phyloP scores from a whole-genome alignment of 1,140 invertebrate species.

The Tyrophagus putrescentiae region DNA sequence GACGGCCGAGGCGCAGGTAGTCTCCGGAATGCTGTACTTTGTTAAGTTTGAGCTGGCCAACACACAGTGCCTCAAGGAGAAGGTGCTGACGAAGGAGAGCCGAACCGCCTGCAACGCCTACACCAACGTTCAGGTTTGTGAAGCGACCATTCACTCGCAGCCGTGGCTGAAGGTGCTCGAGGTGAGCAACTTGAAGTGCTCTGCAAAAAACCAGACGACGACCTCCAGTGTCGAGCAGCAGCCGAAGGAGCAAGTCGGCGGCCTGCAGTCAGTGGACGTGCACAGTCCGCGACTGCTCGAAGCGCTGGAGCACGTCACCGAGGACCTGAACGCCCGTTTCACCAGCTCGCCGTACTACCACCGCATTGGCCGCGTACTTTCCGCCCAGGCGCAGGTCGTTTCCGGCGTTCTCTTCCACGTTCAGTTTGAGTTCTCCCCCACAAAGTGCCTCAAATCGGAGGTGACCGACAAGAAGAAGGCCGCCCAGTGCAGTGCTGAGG shows the following conservation, averaged over 20 bases:
- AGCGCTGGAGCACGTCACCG: neutral
- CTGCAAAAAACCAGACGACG: no score
- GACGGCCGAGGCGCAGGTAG: neutral
- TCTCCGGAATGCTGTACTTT: neutral
- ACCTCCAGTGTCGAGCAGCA: no score
- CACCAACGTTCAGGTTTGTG: neutral
- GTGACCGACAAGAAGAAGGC: neutral
- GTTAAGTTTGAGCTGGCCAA: slow-evolving; percentile 8
- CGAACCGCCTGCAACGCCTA: neutral
- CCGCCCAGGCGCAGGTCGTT: slow-evolving; percentile 4
- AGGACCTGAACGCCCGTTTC: neutral
- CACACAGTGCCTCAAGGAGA: slow-evolving; percentile 7
- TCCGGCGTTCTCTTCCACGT: neutral
- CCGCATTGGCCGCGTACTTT: neutral
- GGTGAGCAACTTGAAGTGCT: no score
- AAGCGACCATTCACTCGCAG: neutral
- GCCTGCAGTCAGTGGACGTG: neutral
- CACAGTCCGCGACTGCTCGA: neutral
- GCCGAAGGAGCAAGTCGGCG: no score
- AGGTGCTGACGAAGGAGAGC: neutral
- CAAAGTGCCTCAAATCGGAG: slow-evolving; percentile 6
- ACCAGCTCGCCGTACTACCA: slow-evolving; percentile 6
- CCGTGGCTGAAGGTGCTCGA: neutral
- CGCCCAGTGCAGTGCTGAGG: neutral
- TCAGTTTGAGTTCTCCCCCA: neutral